Evolutionary conservation across 2,888 invertebrate genomes (phyloP).

Genomic region (Drosophila paranaensis): DNA sequence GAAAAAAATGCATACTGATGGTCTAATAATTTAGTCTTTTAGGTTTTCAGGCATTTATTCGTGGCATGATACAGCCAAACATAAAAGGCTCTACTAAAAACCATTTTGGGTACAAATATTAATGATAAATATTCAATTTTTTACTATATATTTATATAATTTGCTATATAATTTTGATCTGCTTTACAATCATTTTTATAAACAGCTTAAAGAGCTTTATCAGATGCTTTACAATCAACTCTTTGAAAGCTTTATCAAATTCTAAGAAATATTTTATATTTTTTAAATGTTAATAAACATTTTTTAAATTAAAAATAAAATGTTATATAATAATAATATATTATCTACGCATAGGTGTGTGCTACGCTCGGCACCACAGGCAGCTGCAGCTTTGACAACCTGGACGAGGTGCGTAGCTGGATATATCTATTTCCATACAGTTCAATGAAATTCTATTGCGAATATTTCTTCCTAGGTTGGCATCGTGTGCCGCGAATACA

Average conservation of each 20-base stretch:
- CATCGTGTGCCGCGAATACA: conserved; percentile 89
- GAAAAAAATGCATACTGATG: not conserved
- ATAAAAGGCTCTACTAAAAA: not conserved
- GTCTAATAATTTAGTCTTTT: not conserved
- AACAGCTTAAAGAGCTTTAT: too few relatives aligned
- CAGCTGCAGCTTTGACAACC: conserved; percentile 97
- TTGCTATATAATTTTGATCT: not conserved
- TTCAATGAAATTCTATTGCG: too few relatives aligned
- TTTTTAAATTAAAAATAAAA: too few relatives aligned
- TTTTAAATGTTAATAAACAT: too few relatives aligned
- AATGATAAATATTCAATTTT: too few relatives aligned
- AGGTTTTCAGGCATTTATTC: not conserved
- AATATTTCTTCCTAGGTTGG: conserved; percentile 85
- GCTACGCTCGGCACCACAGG: conserved; percentile 98
- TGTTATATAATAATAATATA: too few relatives aligned
- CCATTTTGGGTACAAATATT: not conserved
- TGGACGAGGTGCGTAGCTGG: conserved; percentile 86
- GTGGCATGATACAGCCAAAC: not conserved
- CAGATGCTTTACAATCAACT: too few relatives aligned
- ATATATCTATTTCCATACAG: not conserved
- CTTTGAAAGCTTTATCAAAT: too few relatives aligned
- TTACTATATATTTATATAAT: not conserved
- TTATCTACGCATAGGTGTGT: conserved; percentile 89
- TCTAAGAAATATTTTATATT: too few relatives aligned
- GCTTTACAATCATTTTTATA: too few relatives aligned